These are phyloP conservation scores for Stenoptilia bipunctidactyla DNA, from an alignment of 2,888 invertebrate genomes.

Conservation along the genomic window DNA sequence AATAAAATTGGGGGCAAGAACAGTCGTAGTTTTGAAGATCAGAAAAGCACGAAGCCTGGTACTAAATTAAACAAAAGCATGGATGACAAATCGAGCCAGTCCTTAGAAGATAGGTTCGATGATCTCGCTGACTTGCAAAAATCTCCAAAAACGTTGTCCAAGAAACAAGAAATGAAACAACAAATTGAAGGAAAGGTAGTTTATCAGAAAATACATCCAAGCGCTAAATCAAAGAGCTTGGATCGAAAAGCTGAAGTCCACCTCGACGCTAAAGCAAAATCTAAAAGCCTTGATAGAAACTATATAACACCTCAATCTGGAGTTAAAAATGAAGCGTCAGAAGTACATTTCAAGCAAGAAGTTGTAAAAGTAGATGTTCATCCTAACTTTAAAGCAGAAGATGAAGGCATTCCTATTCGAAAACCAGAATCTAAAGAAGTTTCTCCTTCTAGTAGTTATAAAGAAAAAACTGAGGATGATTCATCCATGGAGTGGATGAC, in stretches of 20 bases:
- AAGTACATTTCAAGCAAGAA: conserved; percentile 63
- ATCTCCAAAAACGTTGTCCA: conserved; percentile 71
- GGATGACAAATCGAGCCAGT: conserved; percentile 73
- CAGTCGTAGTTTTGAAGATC: conserved; percentile 75
- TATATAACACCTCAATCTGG: conserved; percentile 57
- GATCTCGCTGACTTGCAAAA: conserved; percentile 68
- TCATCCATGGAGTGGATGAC: conserved; percentile 62
- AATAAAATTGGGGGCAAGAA: conserved; percentile 69
- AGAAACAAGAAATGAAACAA: conserved; percentile 73
- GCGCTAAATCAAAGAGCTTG: conserved; percentile 76
- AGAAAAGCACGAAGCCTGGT: conserved; percentile 63
- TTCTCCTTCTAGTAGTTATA: conserved; percentile 50
- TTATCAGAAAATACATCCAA: conserved; percentile 65
- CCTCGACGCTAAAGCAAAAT: conserved; percentile 69
- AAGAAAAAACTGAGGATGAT: conserved; percentile 57
- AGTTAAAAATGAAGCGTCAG: conserved; percentile 35
- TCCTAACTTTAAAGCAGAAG: conserved; percentile 37
- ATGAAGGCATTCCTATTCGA: conserved; percentile 19
- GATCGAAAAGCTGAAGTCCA: conserved; percentile 74
- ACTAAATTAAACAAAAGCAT: conserved; percentile 74
- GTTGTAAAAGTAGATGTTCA: conserved; percentile 62
- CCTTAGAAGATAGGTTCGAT: conserved; percentile 73
- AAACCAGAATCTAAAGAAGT: conserved; percentile 30
- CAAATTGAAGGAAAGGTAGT: conserved; percentile 75
- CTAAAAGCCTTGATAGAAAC: conserved; percentile 78